Evolutionary conservation across 2,797 vertebrate species (phyloP), one percentile per base, ranked within the genome.

Genomic region (Pelochelys cantorii): DNA sequence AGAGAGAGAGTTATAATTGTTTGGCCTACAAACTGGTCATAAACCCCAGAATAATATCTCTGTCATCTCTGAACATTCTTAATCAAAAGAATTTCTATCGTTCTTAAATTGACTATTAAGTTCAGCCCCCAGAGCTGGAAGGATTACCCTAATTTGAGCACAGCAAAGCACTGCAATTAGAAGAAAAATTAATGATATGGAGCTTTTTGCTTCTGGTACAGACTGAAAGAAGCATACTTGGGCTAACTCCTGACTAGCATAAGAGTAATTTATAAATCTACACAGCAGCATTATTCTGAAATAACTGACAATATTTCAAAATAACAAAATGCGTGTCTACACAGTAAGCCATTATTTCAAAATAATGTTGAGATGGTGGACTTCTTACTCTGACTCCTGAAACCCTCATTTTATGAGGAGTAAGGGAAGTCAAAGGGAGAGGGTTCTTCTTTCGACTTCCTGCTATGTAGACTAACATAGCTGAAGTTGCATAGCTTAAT

Each of bases 121-220:
- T 89, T 97, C 81, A 87, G 53, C 17, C 53, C 87, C 77, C n/a
- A 54, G 6, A 88, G 23, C 23, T 93, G 90, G 85, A 94, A 93
- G 84, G 82, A 83, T 79, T 62, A 80, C 90, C 81, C 54, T 84
- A 84, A 87, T 87, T 34, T 77, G 87, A 85, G 56, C 82, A 79
- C 53, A 84, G 11, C 56, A 80, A 31, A 95, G 55, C 18, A 87
- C 34, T 5, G 81, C 17, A 86, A 7, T 65, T 80, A 68, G 2
- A 56, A 84, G 9, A 7, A 53, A 56, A 57, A 74, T 81, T 82
- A n/a, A 54, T 54, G 48, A n/a, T 80, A 85, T 71, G 79, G 29
- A 79, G 79, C 85, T 5, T n/a, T 74, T 90, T 89, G 86, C 57
- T 95, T 17, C 42, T 37, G 2, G 1, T 79, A 79, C 56, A 31